Evolutionary conservation across 2,888 invertebrate genomes (phyloP).

Genomic region (Chamaedrilus cognettii): DNA sequence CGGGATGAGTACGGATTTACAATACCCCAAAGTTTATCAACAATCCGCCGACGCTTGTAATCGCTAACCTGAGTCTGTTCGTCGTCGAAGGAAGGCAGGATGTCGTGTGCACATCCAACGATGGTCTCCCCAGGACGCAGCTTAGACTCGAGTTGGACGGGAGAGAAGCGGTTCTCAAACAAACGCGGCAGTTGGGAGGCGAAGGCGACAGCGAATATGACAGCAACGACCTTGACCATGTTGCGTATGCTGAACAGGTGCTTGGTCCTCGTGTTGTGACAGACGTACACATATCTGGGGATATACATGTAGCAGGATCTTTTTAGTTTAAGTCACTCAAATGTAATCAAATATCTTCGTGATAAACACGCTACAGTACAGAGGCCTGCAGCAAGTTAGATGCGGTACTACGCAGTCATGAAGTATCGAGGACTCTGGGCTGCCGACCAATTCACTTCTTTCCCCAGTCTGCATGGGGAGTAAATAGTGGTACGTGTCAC

Average conservation of each 20-base stretch:
- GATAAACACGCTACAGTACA: no score
- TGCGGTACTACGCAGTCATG: no score
- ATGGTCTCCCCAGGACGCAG: background rate
- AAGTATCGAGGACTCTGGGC: no score
- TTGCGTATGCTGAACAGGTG: constrained; percentile 69
- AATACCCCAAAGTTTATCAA: no score
- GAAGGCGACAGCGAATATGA: constrained; percentile 66
- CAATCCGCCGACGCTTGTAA: no score
- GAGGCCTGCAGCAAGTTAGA: no score
- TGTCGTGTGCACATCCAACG: background rate
- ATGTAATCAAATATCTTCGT: no score
- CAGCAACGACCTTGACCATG: constrained; percentile 74
- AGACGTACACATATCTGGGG: constrained; percentile 77
- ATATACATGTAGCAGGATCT: background rate
- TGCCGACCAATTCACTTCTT: no score
- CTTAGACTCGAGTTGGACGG: constrained; percentile 63
- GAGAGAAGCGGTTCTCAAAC: background rate
- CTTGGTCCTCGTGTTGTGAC: constrained; percentile 85
- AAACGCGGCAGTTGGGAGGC: constrained; percentile 63
- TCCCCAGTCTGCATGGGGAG: no score
- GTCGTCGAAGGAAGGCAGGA: background rate
- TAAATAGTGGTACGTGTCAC: no score
- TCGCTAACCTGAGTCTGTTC: background rate
- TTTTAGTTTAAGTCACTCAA: no score
- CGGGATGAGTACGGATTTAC: no score